Evolutionary conservation across 2,888 invertebrate genomes (phyloP).

Genomic region (Autographa gamma): DNA sequence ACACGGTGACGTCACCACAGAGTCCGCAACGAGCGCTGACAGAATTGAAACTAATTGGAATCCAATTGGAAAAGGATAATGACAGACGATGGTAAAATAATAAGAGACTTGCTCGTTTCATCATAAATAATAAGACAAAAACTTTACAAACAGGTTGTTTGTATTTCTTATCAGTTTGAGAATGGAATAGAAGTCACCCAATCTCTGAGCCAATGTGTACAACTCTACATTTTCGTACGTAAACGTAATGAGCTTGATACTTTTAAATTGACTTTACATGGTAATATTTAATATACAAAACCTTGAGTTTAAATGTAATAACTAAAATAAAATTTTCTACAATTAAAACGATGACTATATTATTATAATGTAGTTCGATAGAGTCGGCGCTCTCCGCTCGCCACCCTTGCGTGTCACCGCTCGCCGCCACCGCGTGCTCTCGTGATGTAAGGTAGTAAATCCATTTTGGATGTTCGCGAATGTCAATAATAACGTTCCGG

Average conservation of each 20-base stretch:
- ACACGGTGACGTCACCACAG: conserved; percentile 48
- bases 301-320: background rate
- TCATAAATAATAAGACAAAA: conserved; percentile 24
- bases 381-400: conserved; percentile 19
- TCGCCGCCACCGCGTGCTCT: conserved; percentile 41
- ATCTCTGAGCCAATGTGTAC: conserved; percentile 14
- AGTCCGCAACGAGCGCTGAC: conserved; percentile 22
- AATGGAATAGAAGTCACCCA: conserved; percentile 38
- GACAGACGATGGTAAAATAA: conserved; percentile 36
- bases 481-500: conserved; percentile 87
- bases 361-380: conserved; percentile 6
- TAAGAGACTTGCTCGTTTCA: conserved; percentile 17
- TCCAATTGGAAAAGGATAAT: conserved; percentile 54
- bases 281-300: conserved; percentile 1
- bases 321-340: background rate
- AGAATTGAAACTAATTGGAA: conserved; percentile 60
- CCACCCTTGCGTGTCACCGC: conserved; percentile 42
- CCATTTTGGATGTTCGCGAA: conserved; percentile 83
- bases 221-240: conserved; percentile 18
- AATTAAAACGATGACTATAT: background rate
- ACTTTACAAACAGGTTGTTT: conserved; percentile 41
- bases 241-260: conserved; percentile 36
- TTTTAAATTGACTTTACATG: conserved; percentile 22
- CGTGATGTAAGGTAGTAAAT: conserved; percentile 73
- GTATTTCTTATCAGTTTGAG: conserved; percentile 46